Evolutionary conservation across 1,140 invertebrate genomes (phyloP).

Genomic region (Oedothorax gibbosus): DNA sequence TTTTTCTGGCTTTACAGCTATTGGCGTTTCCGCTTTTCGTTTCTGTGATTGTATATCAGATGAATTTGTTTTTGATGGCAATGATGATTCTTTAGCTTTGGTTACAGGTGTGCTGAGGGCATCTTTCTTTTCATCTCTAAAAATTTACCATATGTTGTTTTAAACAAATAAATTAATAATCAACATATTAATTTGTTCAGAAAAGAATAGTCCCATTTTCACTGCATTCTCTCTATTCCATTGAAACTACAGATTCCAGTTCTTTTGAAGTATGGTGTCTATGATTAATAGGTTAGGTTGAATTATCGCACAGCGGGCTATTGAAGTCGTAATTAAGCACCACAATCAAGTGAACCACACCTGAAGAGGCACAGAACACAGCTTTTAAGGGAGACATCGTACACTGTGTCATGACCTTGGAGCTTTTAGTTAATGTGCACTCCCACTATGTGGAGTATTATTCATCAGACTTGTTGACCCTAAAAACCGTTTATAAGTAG

Average conservation of each 20-base stretch:
- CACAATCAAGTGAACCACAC: too few species aligned
- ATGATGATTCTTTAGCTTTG: constrained; percentile 41
- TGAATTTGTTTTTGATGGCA: constrained; percentile 18
- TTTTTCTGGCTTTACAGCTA: constrained; percentile 57
- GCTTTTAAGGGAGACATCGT: too few species aligned
- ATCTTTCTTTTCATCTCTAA: constrained; percentile 33
- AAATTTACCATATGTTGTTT: background rate
- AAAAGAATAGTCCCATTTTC: background rate
- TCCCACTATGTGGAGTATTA: too few species aligned
- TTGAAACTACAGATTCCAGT: background rate
- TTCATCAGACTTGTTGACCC: too few species aligned
- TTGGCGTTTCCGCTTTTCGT: constrained; percentile 60
- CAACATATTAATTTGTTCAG: too few species aligned
- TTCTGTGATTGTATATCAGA: constrained; percentile 34
- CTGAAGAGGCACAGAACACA: too few species aligned
- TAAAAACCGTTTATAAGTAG: too few species aligned
- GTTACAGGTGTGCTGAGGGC: background rate
- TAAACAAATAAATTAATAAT: too few species aligned
- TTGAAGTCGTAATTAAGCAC: background rate
- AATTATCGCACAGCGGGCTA: background rate
- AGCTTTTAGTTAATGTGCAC: too few species aligned
- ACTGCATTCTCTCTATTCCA: background rate
- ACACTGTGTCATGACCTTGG: too few species aligned
- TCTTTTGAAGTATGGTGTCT: too few species aligned
- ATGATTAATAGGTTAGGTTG: background rate